phyloP scores from a whole-genome alignment of 2,888 invertebrate species.

The Papilio demoleus region DNA sequence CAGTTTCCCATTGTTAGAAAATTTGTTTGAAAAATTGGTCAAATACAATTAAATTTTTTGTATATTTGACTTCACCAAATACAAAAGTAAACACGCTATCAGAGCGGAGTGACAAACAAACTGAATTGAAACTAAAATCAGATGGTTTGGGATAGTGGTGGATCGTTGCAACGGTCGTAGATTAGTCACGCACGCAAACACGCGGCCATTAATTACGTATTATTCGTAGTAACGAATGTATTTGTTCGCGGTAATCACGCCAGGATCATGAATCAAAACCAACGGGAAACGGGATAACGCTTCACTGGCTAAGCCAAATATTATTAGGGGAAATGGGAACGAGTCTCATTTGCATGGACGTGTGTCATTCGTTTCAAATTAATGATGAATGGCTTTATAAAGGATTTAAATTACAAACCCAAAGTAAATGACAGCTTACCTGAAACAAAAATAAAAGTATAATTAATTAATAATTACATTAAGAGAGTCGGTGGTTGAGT shows the following conservation, averaged over 20 bases:
- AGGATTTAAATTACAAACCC: constrained; percentile 2
- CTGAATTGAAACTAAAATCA: constrained; percentile 32
- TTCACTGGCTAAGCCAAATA: constrained; percentile 37
- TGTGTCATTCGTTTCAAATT: constrained; percentile 22
- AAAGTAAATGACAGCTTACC: constrained; percentile 1
- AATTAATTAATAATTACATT: not conserved
- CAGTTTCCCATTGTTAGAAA: too few species aligned
- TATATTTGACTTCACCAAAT: not conserved
- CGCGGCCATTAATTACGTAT: constrained; percentile 66
- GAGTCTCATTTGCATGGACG: constrained; percentile 25
- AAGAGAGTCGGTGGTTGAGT: too few species aligned
- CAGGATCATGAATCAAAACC: constrained; percentile 61
- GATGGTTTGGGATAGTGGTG: constrained; percentile 8
- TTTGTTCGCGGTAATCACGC: constrained; percentile 59
- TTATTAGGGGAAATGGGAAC: constrained; percentile 28
- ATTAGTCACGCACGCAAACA: constrained; percentile 54
- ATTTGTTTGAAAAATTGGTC: too few species aligned
- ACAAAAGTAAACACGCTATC: not conserved
- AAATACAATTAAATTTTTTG: too few species aligned
- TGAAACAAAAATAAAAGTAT: not conserved
- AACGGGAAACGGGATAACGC: constrained; percentile 52
- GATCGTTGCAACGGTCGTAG: constrained; percentile 19
- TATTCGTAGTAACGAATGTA: constrained; percentile 62
- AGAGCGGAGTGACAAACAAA: constrained; percentile 22
- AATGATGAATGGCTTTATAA: constrained; percentile 14